Base-by-base conservation (phyloP, 2,113 vertebrate genomes). In the Balaenoptera acutorostrata region DNA sequence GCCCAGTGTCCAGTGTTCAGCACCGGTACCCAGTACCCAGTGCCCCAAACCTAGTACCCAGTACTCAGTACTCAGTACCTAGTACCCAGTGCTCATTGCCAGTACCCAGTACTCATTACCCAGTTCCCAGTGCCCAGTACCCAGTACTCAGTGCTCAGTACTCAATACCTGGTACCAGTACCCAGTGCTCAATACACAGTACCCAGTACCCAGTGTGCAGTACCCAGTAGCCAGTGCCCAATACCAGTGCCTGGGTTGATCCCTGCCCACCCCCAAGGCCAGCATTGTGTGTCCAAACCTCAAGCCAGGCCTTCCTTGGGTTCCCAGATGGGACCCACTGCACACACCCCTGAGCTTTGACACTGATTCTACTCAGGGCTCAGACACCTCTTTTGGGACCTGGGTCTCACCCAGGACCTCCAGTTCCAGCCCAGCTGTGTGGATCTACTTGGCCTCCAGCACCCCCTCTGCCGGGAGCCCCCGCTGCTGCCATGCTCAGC, bases 231-330 rank as follows among this genome's bases (percentile, higher is more conserved):
- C 12, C 61, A 46, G 61, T 17, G 29, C 11, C 61, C 44, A 85
- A 13, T n/a, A 7, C 44, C 14, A 27, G 39, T 18, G 21, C 44
- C 72, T 59, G 49, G 7, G 44, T 5, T 36, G 36, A 15, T 7
- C 8, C 75, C 3, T 15, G 31, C 7, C 49, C 49, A 14, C 18
- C 46, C 49, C 7, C 31, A 3, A 12, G 57, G 3, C 39, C 52
- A 10, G 75, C 21, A 11, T 2, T 2, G 36, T 4, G 14, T 20
- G 11, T 29, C 1, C 20, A 11, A 0, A 33, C 44, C 36, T 13
- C 44, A 6, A 0, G 9, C 12, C 3, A 1, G 13, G 13, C 0
- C 39, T 12, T 13, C 5, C 8, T 66, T 0, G 1, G 49, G 55
- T 2, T 29, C 72, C 72, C 11, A 33, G 55, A 4, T 1, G 59